Evolutionary conservation across 2,797 vertebrate species (phyloP), one percentile per base, ranked within the genome.

Genomic region (Rallus crepitans): DNA sequence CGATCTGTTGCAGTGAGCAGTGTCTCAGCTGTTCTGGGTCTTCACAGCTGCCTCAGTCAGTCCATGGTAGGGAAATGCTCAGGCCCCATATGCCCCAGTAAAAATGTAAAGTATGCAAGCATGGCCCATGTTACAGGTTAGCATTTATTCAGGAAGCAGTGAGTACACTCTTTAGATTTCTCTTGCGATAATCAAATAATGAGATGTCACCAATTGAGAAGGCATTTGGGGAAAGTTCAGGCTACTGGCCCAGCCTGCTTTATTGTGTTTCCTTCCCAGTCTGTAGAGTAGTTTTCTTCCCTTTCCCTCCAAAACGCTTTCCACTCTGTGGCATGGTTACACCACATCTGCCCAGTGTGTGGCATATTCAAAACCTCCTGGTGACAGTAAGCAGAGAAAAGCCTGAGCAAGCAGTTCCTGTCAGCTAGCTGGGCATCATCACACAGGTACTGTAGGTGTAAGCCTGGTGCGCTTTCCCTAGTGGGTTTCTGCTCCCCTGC

Each of bases 51-150:
- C 73, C 63, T 94, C 64, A 53, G 79, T 94, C 64, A 53, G 79
- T 19, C 39, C 20, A 8, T 6, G 13, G 35, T 39, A 55, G 24
- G 37, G 65, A n/a, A 42, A 61, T 19, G 31, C 33, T 84, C 45
- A 60, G 45, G 45, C 19, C 35, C 28, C 25, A 31, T 19, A 35
- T 6, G 10, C n/a, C 14, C 15, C 0, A 0, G 23, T 85, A 61
- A 75, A 94, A 92, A 81, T 37, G 28, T 40, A 2, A 73, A 76
- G 20, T 70, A 9, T 82, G 66, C 4, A 53, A 70, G 31, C 64
- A 25, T 4, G 3, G 48, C 24, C 71, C 13, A 33, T n/a, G 23
- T 30, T 60, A n/a, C 2, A 0, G 19, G 66, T 53, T 52, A 79
- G 27, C n/a, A 50, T 80, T 94, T 78, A 37, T 78, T 71, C 66